Evolutionary conservation across 2,888 invertebrate species (phyloP).

Genomic region (Seira musarum): DNA sequence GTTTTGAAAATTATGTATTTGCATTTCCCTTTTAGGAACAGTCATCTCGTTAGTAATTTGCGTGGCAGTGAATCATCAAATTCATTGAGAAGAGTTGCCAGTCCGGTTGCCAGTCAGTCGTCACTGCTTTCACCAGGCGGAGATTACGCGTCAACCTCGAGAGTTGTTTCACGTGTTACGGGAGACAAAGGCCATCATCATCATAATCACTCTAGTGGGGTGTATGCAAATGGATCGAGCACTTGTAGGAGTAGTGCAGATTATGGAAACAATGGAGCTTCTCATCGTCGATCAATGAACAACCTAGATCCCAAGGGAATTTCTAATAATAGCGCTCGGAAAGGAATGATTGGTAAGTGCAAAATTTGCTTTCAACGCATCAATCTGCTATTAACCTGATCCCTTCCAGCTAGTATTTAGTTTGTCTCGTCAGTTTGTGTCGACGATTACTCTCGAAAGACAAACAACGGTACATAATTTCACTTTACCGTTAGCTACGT

Average conservation of each 20-base stretch:
- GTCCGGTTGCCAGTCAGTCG: conserved; percentile 32
- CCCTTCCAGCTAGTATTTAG: too few relatives aligned
- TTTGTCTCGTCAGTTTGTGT: too few relatives aligned
- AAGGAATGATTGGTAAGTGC: conserved; percentile 66
- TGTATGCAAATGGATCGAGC: conserved; percentile 33
- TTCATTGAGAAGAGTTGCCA: conserved; percentile 45
- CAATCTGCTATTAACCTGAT: too few relatives aligned
- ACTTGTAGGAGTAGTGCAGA: conserved; percentile 25
- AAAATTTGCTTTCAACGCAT: too few relatives aligned
- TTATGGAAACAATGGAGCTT: conserved; percentile 32
- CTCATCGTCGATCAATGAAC: conserved; percentile 65
- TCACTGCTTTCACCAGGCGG: conserved; percentile 43
- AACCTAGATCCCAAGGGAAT: conserved; percentile 61
- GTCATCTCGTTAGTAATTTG: conserved; percentile 52
- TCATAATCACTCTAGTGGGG: not conserved
- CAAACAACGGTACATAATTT: too few relatives aligned
- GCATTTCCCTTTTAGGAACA: too few relatives aligned
- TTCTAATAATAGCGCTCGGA: conserved; percentile 39
- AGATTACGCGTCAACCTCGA: conserved; percentile 34
- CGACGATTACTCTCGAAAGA: too few relatives aligned
- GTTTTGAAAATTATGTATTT: too few relatives aligned
- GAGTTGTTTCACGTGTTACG: conserved; percentile 26
- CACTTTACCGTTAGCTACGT: too few relatives aligned
- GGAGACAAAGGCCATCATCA: not conserved
- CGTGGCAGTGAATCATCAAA: conserved; percentile 51